Conservation (phyloP, 2,113 vertebrate species). For the Copsychus sechellarum region DNA sequence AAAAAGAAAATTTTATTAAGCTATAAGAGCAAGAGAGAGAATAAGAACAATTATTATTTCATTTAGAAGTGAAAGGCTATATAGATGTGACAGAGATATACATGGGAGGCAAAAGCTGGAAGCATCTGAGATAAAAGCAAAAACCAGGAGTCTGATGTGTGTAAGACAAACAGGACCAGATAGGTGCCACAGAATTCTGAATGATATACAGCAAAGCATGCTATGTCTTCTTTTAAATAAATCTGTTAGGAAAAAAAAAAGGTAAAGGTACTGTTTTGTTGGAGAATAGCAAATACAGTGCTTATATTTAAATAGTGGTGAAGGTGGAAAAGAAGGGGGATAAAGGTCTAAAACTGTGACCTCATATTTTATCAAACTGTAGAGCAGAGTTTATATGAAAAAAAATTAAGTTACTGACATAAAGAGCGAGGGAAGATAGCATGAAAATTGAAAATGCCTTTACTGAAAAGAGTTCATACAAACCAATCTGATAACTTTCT, state of each 20-base stretch:
- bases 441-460: conserved; percentile 22
- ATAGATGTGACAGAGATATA: not conserved
- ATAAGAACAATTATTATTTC: not conserved
- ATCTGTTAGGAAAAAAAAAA: not conserved
- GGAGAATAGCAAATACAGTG: not conserved
- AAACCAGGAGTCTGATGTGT: not conserved
- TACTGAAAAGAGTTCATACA: conserved; percentile 4
- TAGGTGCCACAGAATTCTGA: not conserved
- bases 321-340: not conserved
- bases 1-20: not conserved
- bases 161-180: not conserved
- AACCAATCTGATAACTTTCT: not conserved
- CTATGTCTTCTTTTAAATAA: not conserved
- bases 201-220: not conserved
- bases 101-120: not conserved
- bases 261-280: not conserved
- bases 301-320: not conserved
- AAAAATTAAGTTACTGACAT: conserved; percentile 9
- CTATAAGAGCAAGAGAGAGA: not conserved
- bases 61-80: not conserved
- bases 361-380: conserved; percentile 2
- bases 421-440: not conserved
- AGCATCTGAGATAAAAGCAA: not conserved
- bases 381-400: not conserved
- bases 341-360: not conserved